Base-by-base conservation (phyloP, 2,113 vertebrate genomes). In the Cygnus atratus region DNA sequence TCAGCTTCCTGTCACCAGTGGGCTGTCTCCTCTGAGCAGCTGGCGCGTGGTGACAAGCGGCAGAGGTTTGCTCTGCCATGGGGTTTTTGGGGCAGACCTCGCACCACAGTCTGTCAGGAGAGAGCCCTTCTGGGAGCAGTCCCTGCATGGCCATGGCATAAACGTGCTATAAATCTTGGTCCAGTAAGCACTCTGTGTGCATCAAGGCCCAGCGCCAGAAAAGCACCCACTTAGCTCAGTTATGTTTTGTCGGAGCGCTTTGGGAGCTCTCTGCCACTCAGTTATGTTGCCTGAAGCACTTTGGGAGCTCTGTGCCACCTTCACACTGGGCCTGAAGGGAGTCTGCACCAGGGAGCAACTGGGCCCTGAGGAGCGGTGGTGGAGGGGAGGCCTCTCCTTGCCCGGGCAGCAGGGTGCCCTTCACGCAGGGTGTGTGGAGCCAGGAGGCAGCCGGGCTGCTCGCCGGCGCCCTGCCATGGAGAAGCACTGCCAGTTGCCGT, bases 131-230 rank as follows among this genome's bases (percentile, higher is more conserved):
- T 92, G 84, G 74, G 73, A 91, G 24, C 1, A 2, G 19, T 35
- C 80, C 35, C 48, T 66, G 35, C 5, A 22, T n/a, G 61, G 46
- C 63, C 50, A 18, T 25, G 29, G 39, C 48, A n/a, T 15, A n/a
- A 37, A 63, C 28, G 25, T 19, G 31, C 31, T 66, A 15, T 6
- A 52, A 31, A 31, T 52, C 41, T 33, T 54, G 68, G 79, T 39
- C 95, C 80, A 94, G 80, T 88, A 75, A 94, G 71, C 74, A 70
- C 92, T 93, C 94, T 91, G 68, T 75, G 41, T 54, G 73, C 46
- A 48, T 75, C 77, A 57, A 71, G 72, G 90, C 85, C 52, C 58
- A 2, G 92, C 0, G 48, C 88, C 92, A 94, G 62, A 61, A 41
- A 75, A 84, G 76, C 88, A 78, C 62, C 33, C 10, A 54, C 77